Conservation (phyloP, 2,888 invertebrate species). For the Papilio protenor region DNA sequence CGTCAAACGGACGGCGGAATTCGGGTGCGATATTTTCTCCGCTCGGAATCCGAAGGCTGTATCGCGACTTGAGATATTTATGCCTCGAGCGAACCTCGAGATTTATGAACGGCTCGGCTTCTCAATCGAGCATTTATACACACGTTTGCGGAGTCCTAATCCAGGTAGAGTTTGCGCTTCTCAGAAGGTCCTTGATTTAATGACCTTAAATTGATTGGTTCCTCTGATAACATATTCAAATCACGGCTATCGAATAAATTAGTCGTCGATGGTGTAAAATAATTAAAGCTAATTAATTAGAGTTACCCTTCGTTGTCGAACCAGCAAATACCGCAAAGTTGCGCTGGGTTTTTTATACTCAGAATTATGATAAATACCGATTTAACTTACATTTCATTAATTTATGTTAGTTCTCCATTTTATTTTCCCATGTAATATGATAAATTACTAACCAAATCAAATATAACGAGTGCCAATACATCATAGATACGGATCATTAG, state of each 20-base stretch:
- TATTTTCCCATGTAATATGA: constrained; percentile 19
- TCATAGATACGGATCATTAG: constrained; percentile 41
- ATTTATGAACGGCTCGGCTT: constrained; percentile 68
- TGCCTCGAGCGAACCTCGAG: constrained; percentile 64
- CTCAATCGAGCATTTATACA: constrained; percentile 64
- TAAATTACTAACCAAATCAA: constrained; percentile 20
- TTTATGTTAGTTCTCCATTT: neutral
- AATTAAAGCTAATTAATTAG: constrained; percentile 22
- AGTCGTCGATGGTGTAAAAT: constrained; percentile 13
- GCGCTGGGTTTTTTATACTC: neutral
- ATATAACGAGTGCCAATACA: constrained; percentile 31
- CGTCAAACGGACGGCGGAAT: constrained; percentile 76
- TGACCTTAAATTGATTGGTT: constrained; percentile 37
- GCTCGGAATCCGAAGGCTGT: constrained; percentile 79
- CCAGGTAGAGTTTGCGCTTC: constrained; percentile 61
- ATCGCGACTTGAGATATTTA: constrained; percentile 77
- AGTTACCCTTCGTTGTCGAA: neutral
- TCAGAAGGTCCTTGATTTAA: constrained; percentile 46
- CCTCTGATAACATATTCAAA: constrained; percentile 28
- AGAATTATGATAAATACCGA: neutral
- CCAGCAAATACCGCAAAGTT: neutral
- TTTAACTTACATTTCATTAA: neutral
- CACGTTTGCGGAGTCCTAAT: constrained; percentile 62
- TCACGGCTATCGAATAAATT: constrained; percentile 32
- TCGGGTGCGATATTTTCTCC: constrained; percentile 83